phyloP scores from a whole-genome alignment of 1,140 invertebrate species.

The Subanguina moxae region DNA sequence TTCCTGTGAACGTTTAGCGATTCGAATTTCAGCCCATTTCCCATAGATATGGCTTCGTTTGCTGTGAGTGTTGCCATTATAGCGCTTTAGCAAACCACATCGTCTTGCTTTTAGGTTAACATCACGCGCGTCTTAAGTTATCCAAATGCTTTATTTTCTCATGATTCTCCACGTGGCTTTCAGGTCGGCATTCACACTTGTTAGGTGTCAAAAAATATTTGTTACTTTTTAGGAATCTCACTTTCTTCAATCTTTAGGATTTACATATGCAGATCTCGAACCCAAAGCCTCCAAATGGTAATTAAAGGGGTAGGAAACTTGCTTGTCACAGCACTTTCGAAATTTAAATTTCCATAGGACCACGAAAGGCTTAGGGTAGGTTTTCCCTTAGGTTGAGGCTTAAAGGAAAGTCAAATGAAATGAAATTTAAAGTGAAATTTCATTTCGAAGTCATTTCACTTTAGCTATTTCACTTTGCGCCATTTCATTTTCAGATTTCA shows the following conservation, averaged over 20 bases:
- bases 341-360: too few species aligned
- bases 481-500: too few species aligned
- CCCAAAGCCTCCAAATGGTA: constrained; percentile 36
- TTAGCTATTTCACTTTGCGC: too few species aligned
- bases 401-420: too few species aligned
- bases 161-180: constrained; percentile 52
- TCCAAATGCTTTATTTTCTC: constrained; percentile 44
- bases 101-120: constrained; percentile 31
- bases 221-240: constrained; percentile 47
- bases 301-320: too few species aligned
- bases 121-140: constrained; percentile 46
- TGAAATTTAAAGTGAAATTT: too few species aligned
- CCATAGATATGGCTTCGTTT: constrained; percentile 59
- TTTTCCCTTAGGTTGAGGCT: too few species aligned
- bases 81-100: too few species aligned
- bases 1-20: neutral
- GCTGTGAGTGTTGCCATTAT: constrained; percentile 15
- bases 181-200: constrained; percentile 48
- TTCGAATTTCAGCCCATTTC: constrained; percentile 34
- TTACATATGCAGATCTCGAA: constrained; percentile 46
- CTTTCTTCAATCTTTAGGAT: constrained; percentile 41
- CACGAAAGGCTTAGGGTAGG: too few species aligned
- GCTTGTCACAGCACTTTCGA: too few species aligned
- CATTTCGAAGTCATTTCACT: too few species aligned
- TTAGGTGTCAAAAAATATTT: too few species aligned